Percentiles rank a stretch among this genome's conserved stretches.
These are phyloP conservation scores for Archips crataeganus DNA, from an alignment of 2,888 invertebrate species.

Conservation along the genomic window DNA sequence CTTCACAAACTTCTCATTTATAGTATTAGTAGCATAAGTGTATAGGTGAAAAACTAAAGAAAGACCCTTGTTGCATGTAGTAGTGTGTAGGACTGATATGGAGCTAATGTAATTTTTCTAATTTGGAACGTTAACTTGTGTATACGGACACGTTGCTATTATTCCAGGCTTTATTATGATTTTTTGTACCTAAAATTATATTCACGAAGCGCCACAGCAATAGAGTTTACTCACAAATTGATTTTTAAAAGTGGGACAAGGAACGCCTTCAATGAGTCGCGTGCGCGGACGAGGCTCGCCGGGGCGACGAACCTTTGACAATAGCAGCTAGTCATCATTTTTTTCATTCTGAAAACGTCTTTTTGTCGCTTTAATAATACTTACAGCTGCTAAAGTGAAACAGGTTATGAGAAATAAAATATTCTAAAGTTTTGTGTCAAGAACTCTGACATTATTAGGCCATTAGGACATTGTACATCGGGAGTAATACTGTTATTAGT, in stretches of 20 bases:
- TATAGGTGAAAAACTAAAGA: no score
- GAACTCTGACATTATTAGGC: not conserved
- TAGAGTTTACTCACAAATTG: conserved; percentile 10
- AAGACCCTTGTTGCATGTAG: no score
- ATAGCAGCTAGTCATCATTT: conserved; percentile 18
- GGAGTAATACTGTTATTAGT: no score
- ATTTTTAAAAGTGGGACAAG: conserved; percentile 15
- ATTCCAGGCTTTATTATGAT: no score
- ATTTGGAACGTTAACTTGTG: no score
- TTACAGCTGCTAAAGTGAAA: not conserved
- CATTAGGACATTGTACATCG: not conserved
- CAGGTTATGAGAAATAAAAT: not conserved
- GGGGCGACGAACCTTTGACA: conserved; percentile 18
- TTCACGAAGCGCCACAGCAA: not conserved
- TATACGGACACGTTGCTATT: no score
- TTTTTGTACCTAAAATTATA: not conserved
- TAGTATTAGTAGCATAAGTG: no score
- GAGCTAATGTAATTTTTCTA: no score
- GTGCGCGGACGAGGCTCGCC: not conserved
- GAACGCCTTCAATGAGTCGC: not conserved
- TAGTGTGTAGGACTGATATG: no score
- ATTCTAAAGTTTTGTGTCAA: not conserved
- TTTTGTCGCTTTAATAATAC: conserved; percentile 1
- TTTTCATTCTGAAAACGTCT: conserved; percentile 1
- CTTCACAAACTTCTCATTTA: no score